Conservation (phyloP, 2,113 vertebrate species). For the Microtus montanus region DNA sequence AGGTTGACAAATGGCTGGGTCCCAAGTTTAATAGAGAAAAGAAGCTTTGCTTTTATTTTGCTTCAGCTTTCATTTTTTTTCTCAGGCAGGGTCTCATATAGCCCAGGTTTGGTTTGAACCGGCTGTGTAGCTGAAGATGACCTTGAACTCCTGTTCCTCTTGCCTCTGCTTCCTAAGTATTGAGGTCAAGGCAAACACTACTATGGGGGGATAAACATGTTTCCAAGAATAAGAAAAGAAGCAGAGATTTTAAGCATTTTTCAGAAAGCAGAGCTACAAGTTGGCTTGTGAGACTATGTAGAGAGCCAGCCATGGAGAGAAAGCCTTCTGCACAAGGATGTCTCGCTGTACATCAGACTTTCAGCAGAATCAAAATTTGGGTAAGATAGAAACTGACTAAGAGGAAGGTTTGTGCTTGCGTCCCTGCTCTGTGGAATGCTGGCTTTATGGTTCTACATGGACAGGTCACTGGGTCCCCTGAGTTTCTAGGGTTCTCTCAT, state of each 20-base stretch:
- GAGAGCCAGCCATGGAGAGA: background rate
- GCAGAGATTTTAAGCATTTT: background rate
- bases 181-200: background rate
- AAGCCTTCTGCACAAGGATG: background rate
- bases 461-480: background rate
- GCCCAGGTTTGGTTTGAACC: background rate
- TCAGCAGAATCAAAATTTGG: background rate
- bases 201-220: background rate
- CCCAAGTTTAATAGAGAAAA: background rate
- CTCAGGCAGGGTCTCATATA: background rate
- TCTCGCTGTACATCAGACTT: background rate
- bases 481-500: background rate
- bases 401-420: background rate
- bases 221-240: background rate
- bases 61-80: background rate
- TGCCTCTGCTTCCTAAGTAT: background rate
- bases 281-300: no score
- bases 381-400: background rate
- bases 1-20: background rate
- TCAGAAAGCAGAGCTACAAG: background rate
- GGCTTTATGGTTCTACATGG: background rate
- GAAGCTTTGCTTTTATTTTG: background rate
- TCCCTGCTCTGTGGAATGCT: background rate
- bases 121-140: background rate
- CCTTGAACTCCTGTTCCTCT: background rate